Evolutionary conservation across 1,140 invertebrate species (phyloP), one percentile per base, ranked within the genome.

Genomic region (Drosophila lacertosa): DNA sequence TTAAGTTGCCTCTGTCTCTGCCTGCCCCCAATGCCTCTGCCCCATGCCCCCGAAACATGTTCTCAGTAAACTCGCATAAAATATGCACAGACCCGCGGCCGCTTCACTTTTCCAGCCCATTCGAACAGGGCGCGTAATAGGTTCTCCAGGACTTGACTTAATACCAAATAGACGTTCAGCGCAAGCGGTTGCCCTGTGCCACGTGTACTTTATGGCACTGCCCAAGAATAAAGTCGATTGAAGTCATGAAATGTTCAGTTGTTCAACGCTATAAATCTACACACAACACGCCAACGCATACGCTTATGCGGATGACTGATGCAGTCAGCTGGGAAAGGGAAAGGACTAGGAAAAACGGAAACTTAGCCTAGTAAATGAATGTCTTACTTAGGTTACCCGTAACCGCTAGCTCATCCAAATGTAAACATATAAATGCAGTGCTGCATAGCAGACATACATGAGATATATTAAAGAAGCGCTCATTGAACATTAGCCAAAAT

Each of bases 181-280:
- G 69, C 47, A 42, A 45, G 35, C 57, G 13, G 40, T 54, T 66
- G 62, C 68, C 16, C 32, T 39, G 35, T 32, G 66, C 44, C 76
- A 66, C 60, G 77, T 71, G 62, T 74, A 62, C 44, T 86, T 84
- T 86, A 84, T 81, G 77, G 80, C 77, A 69, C 44, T 75, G 76
- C 24, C 65, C 65, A 53, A 59, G 55, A 62, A 44, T 22, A 68
- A 66, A 84, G 68, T 66, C 73, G 80, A 86, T 77, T 39, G 48
- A 50, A 83, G 76, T 72, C 79, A 75, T 75, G 79, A 81, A 86
- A 73, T 77, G 70, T 74, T 62, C 81, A 74, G 86, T 86, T 74
- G 82, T 86, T 86, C 59, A 60, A 62, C 53, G 65, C 58, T 64
- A 81, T 65, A 81, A 84, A 88, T 68, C 80, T 74, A 57, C 77